phyloP scores from a whole-genome alignment of 92 coral and sea anemone genomes.

The Porites rus region DNA sequence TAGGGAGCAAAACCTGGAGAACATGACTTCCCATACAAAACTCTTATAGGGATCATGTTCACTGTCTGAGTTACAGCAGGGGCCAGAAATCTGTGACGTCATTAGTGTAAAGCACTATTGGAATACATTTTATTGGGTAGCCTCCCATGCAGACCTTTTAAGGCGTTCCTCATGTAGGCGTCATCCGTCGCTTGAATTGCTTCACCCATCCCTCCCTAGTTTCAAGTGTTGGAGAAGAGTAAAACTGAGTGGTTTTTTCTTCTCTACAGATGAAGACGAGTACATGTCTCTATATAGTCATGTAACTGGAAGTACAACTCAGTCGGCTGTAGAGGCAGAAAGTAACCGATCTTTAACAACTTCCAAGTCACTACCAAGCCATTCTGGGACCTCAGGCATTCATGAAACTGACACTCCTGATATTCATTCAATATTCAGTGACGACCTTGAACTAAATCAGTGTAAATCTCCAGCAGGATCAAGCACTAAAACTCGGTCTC shows the following conservation, averaged over 20 bases:
- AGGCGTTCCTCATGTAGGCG: too few relatives aligned
- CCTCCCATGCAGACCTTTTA: too few relatives aligned
- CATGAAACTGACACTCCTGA: slow-evolving; percentile 22
- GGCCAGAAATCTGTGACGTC: too few relatives aligned
- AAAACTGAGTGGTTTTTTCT: background rate
- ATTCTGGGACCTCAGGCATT: slow-evolving; percentile 43
- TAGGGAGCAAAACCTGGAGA: too few relatives aligned
- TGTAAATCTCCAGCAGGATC: slow-evolving; percentile 8
- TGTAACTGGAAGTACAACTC: slow-evolving; percentile 5
- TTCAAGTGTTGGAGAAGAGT: too few relatives aligned
- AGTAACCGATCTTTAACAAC: slow-evolving; percentile 12
- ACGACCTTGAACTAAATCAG: slow-evolving; percentile 5
- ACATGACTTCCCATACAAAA: too few relatives aligned
- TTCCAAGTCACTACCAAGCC: slow-evolving; percentile 23
- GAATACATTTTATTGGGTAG: too few relatives aligned
- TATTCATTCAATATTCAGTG: slow-evolving; percentile 18
- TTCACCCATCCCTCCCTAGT: too few relatives aligned
- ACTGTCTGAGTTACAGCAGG: too few relatives aligned
- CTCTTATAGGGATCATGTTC: too few relatives aligned
- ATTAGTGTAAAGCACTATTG: too few relatives aligned
- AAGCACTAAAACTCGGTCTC: slow-evolving; percentile 28
- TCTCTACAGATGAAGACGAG: slow-evolving; percentile 73
- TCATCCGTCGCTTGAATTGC: too few relatives aligned
- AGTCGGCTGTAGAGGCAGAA: background rate
- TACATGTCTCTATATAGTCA: slow-evolving; percentile 87